A percentile compares a stretch with the other conserved stretches of the same genome.
These are phyloP conservation scores for Melanostigma gelatinosum DNA, from an alignment of 2,113 vertebrate genomes.

Conservation along the genomic window DNA sequence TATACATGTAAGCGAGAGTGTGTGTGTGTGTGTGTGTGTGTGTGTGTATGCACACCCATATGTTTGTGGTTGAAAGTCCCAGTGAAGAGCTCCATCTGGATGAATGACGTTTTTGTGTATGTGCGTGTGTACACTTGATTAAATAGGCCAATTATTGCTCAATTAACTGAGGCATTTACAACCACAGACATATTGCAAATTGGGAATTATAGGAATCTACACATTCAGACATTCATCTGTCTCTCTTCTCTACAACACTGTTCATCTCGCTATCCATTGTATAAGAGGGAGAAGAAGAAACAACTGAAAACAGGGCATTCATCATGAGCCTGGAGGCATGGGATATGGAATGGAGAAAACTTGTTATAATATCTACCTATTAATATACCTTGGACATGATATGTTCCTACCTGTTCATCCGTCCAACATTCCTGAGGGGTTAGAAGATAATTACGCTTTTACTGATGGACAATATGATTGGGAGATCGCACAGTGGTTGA, in stretches of 20 bases:
- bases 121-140: conserved; percentile 22
- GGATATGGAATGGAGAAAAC: conserved; percentile 55
- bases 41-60: conserved; percentile 3
- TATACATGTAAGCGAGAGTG: background rate
- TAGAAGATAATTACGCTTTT: conserved; percentile 73
- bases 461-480: conserved; percentile 68
- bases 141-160: conserved; percentile 12
- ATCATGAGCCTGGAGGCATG: conserved; percentile 54
- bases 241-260: background rate
- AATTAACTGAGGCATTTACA: conserved; percentile 22
- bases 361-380: conserved; percentile 67
- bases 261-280: background rate
- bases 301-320: conserved; percentile 47
- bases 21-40: background rate
- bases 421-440: conserved; percentile 66
- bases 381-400: conserved; percentile 64
- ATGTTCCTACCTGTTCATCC: conserved; percentile 62
- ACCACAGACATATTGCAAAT: background rate
- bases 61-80: conserved; percentile 60
- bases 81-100: conserved; percentile 60
- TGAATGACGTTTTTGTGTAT: conserved; percentile 20
- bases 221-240: background rate
- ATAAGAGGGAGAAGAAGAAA: conserved; percentile 7
- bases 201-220: background rate
- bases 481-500: conserved; percentile 24